Percentiles rank a stretch among this genome's conserved stretches.
phyloP scores from a whole-genome alignment of 2,888 invertebrate genomes.

The Agrochola lota region DNA sequence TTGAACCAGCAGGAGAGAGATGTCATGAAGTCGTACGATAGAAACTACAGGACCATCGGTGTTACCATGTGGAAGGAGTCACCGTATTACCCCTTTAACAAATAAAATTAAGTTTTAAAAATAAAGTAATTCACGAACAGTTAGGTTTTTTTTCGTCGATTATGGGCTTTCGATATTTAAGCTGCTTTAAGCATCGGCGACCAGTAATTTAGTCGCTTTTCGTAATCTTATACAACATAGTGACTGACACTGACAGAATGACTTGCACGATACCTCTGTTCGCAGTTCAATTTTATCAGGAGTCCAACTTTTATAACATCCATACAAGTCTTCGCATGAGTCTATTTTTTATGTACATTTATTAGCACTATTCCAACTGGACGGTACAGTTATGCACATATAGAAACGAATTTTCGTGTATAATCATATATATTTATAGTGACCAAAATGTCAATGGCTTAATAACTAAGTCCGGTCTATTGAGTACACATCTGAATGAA shows the following conservation, averaged over 20 bases:
- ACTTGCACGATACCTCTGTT: too few species aligned
- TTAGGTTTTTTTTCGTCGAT: background rate
- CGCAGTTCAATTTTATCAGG: too few species aligned
- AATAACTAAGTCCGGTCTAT: too few species aligned
- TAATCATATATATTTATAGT: too few species aligned
- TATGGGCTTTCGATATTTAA: background rate
- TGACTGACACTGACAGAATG: background rate
- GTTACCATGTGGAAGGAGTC: slow-evolving; percentile 73
- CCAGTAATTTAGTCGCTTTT: background rate
- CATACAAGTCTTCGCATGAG: too few species aligned
- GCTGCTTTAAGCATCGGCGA: background rate
- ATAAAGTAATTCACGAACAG: slow-evolving; percentile 2
- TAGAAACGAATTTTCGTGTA: too few species aligned
- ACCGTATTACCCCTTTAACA: slow-evolving; percentile 75
- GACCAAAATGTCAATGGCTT: too few species aligned
- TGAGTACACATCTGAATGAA: too few species aligned
- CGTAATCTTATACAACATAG: background rate
- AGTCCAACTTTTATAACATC: too few species aligned
- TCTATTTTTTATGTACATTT: too few species aligned
- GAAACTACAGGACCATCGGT: slow-evolving; percentile 73
- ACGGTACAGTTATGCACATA: too few species aligned
- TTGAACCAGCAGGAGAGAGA: slow-evolving; percentile 74
- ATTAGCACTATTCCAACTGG: too few species aligned
- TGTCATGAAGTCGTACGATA: slow-evolving; percentile 74
- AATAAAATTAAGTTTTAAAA: slow-evolving; percentile 7